Evolutionary conservation across 2,888 invertebrate species (phyloP).

Genomic region (Platynereis dumerilii): DNA sequence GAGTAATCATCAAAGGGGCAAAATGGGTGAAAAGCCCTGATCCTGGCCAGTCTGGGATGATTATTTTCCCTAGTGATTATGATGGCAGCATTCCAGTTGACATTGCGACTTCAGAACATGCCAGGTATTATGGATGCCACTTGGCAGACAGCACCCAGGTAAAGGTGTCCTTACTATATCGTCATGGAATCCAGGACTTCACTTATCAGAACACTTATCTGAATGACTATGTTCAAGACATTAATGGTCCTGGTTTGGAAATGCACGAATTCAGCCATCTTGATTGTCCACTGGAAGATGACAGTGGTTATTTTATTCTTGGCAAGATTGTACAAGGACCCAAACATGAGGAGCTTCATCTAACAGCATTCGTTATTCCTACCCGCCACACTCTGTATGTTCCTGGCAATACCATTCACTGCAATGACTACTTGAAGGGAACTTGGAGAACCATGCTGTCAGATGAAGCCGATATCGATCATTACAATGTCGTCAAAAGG

Average conservation of each 20-base stretch:
- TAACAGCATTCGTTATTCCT: conserved; percentile 29
- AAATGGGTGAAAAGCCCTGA: conserved; percentile 4
- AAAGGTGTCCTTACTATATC: conserved; percentile 19
- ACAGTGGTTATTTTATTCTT: conserved; percentile 15
- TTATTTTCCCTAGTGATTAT: conserved; percentile 21
- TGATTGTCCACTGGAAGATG: conserved; percentile 21
- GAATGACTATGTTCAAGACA: conserved; percentile 9
- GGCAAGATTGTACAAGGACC: conserved; percentile 1
- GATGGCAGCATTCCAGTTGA: conserved; percentile 17
- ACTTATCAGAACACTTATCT: conserved; percentile 14
- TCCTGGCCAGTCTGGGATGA: conserved; percentile 13
- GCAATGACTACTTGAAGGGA: conserved; percentile 35
- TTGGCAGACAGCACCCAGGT: conserved; percentile 14
- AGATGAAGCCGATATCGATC: conserved; percentile 38
- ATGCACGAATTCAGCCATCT: conserved; percentile 22
- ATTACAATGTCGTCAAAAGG: conserved; percentile 27
- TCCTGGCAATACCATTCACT: conserved; percentile 24
- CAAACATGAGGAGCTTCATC: conserved; percentile 24
- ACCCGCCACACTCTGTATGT: conserved; percentile 29
- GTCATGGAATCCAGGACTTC: conserved; percentile 24
- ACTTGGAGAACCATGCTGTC: conserved; percentile 42
- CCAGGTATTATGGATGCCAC: conserved; percentile 23
- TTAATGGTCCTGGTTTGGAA: conserved; percentile 19
- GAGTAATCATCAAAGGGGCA: background rate
- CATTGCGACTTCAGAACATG: conserved; percentile 16